Base-by-base conservation (phyloP, 2,113 vertebrate species). In the Menidia beryllina region DNA sequence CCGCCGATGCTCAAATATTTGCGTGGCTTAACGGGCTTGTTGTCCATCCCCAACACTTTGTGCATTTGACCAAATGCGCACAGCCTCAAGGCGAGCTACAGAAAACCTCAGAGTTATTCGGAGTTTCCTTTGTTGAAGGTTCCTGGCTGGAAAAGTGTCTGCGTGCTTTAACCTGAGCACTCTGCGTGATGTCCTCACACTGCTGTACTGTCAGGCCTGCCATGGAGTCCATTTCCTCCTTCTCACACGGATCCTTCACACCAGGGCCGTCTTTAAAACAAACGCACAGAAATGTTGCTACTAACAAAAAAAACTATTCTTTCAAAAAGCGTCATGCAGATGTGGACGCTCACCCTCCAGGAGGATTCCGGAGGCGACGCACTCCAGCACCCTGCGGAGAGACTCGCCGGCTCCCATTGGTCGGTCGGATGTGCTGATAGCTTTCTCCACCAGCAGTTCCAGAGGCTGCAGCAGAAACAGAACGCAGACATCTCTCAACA, bases 231-330 rank as follows among this genome's bases (percentile, higher is more conserved):
- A 93, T 92, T 8, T 90, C 85, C 64, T 97, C 96, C 85, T 96
- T 97, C 62, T 99, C 98, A 91, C 98, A 99, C 6, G 97, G 98
- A 77, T 99, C 98, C 75, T 95, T 91, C 81, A 99, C 92, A 54
- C 98, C 97, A 58, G 98, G 96, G 70, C 96, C 96, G 8, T 90
- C 93, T 94, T 65, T 23, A 4, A 13, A 79, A 38, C 6, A 41
- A 55, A 14, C 7, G 27, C 26, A 21, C 3, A 45, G 41, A 19
- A 10, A 25, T 23, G 21, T 12, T 15, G 15, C 56, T 5, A 3
- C 7, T 5, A 23, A 26, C 3, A 10, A 24, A 14, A 7, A 21
- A 48, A 6, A 41, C 7, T 5, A 25, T 24, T 3, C 7, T 24
- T 12, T 5, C n/a, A 3, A 13, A 48, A 6, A 36, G 7, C 10